Evolutionary conservation across 1,140 invertebrate genomes (phyloP).

Genomic region (Lepidostoma basale): DNA sequence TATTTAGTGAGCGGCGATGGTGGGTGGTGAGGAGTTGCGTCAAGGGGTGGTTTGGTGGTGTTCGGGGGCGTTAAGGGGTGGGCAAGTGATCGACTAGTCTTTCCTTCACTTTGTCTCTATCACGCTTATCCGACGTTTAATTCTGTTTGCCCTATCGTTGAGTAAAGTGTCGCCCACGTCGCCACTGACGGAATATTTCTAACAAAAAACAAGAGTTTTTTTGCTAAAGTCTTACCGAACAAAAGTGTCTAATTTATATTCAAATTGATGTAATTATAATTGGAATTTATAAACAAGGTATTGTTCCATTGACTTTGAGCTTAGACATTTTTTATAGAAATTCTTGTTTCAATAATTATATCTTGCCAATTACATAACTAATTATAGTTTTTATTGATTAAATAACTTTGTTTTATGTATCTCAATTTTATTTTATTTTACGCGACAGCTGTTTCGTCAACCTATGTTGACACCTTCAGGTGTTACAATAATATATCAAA

Average conservation of each 20-base stretch:
- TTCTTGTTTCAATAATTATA: no score
- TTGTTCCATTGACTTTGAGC: no score
- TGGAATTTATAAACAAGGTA: no score
- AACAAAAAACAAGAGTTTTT: slow-evolving; percentile 5
- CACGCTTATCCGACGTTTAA: slow-evolving; percentile 13
- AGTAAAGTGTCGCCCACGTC: background rate
- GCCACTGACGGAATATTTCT: background rate
- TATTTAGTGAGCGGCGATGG: background rate
- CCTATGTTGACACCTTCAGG: no score
- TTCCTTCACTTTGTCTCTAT: slow-evolving; percentile 24
- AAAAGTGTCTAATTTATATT: slow-evolving; percentile 5
- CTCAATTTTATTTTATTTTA: no score
- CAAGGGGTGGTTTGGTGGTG: background rate
- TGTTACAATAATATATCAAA: no score
- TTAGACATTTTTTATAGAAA: no score
- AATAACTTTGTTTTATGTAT: no score
- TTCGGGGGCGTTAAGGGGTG: background rate
- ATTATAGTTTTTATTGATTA: no score
- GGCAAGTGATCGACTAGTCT: slow-evolving; percentile 10
- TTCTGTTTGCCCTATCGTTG: slow-evolving; percentile 27
- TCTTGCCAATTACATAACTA: no score
- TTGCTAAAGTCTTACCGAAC: background rate
- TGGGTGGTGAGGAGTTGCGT: background rate
- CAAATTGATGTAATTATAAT: slow-evolving; percentile 21
- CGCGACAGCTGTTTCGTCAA: no score